Base-by-base conservation (phyloP, 2,888 invertebrate species). In the Cartodere bifasciata region DNA sequence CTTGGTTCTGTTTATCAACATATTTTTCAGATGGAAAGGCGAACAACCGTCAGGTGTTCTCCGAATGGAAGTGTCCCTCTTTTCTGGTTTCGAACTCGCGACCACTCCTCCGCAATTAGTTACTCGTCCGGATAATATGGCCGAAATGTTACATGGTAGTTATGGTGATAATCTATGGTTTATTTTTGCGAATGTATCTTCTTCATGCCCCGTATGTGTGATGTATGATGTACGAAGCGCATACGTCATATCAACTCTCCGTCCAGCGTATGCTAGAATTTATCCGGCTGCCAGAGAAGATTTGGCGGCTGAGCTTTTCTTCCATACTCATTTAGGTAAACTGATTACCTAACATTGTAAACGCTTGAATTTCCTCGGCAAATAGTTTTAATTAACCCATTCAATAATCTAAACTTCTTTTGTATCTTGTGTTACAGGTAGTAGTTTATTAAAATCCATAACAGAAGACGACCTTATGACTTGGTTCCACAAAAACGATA, bases 381-480 rank as follows among this genome's bases (percentile, higher is more conserved):
- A n/a, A n/a, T n/a, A n/a, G n/a, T n/a, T n/a, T n/a, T n/a, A n/a
- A n/a, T n/a, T n/a, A n/a, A n/a, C n/a, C n/a, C n/a, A n/a, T n/a
- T n/a, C n/a, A n/a, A n/a, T n/a, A n/a, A n/a, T n/a, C n/a, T n/a
- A n/a, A n/a, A n/a, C n/a, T n/a, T n/a, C n/a, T n/a, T n/a, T n/a
- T n/a, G n/a, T n/a, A n/a, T n/a, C n/a, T n/a, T n/a, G n/a, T n/a
- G n/a, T n/a, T n/a, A 59, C 63, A 25, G 68, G 68, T n/a, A 74
- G 73, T 39, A 67, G 67, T 7, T 55, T 75, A 16, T 57, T 75
- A 1, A 62, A 65, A 44, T 72, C 70, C 4, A 72, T 74, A 16
- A 71, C 72, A 9, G 72, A 72, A 31, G 75, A 75, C 42, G 75
- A 75, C 45, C 63, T 73, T 12, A 72, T 74, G 16, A 75, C 74